Conservation (phyloP, 2,888 invertebrate species). For the Helleia helle region DNA sequence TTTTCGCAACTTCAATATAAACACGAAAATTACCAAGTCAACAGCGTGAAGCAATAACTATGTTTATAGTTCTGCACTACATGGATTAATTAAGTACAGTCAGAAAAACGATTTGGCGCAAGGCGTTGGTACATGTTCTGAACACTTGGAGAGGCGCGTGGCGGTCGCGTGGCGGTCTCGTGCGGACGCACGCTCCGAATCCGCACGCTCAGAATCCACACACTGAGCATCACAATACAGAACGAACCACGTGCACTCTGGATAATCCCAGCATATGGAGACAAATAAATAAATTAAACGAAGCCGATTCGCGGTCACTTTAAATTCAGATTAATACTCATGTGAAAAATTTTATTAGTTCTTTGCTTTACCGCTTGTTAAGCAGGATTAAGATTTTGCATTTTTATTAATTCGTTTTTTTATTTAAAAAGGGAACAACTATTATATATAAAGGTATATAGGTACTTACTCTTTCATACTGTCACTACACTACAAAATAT, state of each 20-base stretch:
- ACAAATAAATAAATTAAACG: conserved; percentile 69
- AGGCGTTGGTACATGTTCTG: conserved; percentile 53
- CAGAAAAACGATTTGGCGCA: conserved; percentile 49
- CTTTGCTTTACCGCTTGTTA: conserved; percentile 9
- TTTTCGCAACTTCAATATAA: too few relatives aligned
- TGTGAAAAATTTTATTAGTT: conserved; percentile 33
- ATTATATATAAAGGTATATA: too few relatives aligned
- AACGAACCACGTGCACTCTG: conserved; percentile 30
- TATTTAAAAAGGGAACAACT: too few relatives aligned
- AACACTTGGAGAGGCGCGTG: conserved; percentile 50
- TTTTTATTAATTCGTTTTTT: not conserved
- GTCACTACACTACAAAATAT: too few relatives aligned
- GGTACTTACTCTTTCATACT: too few relatives aligned
- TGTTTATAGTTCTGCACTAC: conserved; percentile 36
- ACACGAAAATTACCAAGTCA: not conserved
- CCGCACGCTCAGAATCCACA: conserved; percentile 20
- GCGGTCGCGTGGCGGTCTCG: conserved; percentile 25
- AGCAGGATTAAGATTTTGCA: conserved; percentile 11
- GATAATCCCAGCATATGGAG: conserved; percentile 62
- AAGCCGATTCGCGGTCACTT: conserved; percentile 36
- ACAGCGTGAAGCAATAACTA: conserved; percentile 24
- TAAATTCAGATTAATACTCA: conserved; percentile 36
- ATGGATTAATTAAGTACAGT: conserved; percentile 65
- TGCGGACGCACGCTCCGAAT: conserved; percentile 14
- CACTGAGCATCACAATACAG: conserved; percentile 15